These are phyloP conservation scores for Sinocyclocheilus grahami DNA, from an alignment of 2,113 vertebrate species.

Conservation along the genomic window DNA sequence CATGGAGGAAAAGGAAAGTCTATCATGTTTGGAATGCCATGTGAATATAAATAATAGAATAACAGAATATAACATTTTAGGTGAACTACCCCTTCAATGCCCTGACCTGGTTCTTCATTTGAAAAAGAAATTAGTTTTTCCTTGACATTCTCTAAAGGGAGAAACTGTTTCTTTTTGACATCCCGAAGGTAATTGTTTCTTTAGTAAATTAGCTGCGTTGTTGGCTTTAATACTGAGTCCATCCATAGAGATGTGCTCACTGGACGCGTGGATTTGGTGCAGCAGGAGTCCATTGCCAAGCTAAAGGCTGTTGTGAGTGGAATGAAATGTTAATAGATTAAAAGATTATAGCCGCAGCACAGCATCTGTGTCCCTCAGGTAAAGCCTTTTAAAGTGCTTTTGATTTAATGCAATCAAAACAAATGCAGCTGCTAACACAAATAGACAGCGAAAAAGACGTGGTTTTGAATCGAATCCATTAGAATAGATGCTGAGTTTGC, in stretches of 20 bases:
- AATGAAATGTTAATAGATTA: slow-evolving; percentile 61
- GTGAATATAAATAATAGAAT: background rate
- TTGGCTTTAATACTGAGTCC: slow-evolving; percentile 39
- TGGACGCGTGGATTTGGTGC: slow-evolving; percentile 18
- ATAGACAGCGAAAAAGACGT: slow-evolving; percentile 48
- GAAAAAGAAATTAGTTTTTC: slow-evolving; percentile 32
- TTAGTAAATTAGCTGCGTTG: slow-evolving; percentile 47
- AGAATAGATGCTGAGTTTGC: slow-evolving; percentile 31
- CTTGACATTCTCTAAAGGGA: background rate
- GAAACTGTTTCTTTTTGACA: background rate
- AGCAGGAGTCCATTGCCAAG: slow-evolving; percentile 51
- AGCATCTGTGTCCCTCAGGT: slow-evolving; percentile 43
- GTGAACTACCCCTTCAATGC: background rate
- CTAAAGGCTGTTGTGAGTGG: slow-evolving; percentile 45
- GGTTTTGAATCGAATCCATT: slow-evolving; percentile 34
- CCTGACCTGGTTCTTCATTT: slow-evolving; percentile 24
- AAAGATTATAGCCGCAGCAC: slow-evolving; percentile 10
- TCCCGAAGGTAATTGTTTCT: slow-evolving; percentile 13
- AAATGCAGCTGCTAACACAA: slow-evolving; percentile 40
- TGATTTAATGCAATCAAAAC: slow-evolving; percentile 59
- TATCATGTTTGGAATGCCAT: background rate
- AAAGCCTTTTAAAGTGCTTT: slow-evolving; percentile 56
- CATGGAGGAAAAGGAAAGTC: background rate
- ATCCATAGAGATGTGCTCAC: background rate
- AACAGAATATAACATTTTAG: background rate